Percentiles rank a stretch among this genome's conserved stretches.
These are phyloP conservation scores for Archips xylosteana DNA, from an alignment of 2,888 invertebrate genomes.

Conservation along the genomic window DNA sequence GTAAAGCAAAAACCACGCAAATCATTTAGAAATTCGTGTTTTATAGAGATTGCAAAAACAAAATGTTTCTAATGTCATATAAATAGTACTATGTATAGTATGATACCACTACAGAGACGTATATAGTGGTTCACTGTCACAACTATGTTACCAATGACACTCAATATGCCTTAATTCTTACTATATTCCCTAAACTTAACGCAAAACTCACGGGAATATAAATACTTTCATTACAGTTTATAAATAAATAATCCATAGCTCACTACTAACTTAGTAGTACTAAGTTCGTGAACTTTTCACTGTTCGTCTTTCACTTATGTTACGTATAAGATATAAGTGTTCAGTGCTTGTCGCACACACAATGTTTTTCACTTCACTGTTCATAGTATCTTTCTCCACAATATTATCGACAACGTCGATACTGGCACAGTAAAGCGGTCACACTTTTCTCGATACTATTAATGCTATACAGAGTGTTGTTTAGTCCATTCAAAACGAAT, in stretches of 20 bases:
- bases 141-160: neutral
- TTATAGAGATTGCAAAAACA: slow-evolving; percentile 33
- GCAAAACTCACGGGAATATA: slow-evolving; percentile 12
- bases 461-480: neutral
- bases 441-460: neutral
- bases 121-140: neutral
- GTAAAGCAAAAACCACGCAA: slow-evolving; percentile 7
- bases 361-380: slow-evolving; percentile 36
- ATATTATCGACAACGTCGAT: neutral
- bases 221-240: slow-evolving; percentile 25
- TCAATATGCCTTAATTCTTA: slow-evolving; percentile 6
- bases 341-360: slow-evolving; percentile 8
- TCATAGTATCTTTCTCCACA: neutral
- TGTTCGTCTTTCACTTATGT: slow-evolving; percentile 13
- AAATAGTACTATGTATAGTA: neutral
- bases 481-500: neutral
- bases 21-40: slow-evolving; percentile 5
- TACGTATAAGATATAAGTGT: slow-evolving; percentile 3
- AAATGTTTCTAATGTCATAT: neutral
- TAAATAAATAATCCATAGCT: slow-evolving; percentile 7
- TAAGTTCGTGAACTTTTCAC: slow-evolving; percentile 12
- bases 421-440: neutral
- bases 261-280: neutral
- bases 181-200: slow-evolving; percentile 12
- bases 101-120: slow-evolving; percentile 1